Evolutionary conservation across 2,797 vertebrate genomes (phyloP).

Genomic region (Rhinella marina): DNA sequence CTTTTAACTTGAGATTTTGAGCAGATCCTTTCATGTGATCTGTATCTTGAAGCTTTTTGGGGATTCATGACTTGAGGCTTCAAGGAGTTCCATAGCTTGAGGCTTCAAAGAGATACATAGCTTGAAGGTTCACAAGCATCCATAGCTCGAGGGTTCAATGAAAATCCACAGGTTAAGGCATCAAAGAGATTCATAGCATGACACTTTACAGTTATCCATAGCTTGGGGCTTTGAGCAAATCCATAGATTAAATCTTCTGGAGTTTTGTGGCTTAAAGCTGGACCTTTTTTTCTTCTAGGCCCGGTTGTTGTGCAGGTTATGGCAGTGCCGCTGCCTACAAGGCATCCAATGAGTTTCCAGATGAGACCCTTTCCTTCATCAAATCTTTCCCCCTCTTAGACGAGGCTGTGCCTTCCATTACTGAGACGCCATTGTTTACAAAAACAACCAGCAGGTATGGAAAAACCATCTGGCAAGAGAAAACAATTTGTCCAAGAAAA

Average conservation of each 20-base stretch:
- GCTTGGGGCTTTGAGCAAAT: neutral
- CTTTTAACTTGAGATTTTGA: neutral
- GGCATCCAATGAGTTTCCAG: conserved; percentile 88
- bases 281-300: conserved; percentile 73
- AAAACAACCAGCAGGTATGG: conserved; percentile 87
- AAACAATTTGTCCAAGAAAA: neutral
- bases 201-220: neutral
- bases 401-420: conserved; percentile 82
- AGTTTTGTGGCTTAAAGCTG: neutral
- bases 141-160: neutral
- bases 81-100: neutral
- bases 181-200: neutral
- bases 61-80: neutral
- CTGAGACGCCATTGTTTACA: conserved; percentile 87
- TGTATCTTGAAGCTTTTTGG: neutral
- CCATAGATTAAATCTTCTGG: neutral
- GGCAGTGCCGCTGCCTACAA: conserved; percentile 77
- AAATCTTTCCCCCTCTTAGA: conserved; percentile 94
- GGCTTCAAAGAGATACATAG: no score
- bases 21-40: neutral
- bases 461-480: neutral
- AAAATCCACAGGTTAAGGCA: neutral
- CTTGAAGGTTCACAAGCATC: neutral
- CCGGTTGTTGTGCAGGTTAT: conserved; percentile 87
- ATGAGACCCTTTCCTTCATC: conserved; percentile 90